These are phyloP conservation scores for Tipula lateralis DNA, from an alignment of 2,888 invertebrate species.

Conservation along the genomic window DNA sequence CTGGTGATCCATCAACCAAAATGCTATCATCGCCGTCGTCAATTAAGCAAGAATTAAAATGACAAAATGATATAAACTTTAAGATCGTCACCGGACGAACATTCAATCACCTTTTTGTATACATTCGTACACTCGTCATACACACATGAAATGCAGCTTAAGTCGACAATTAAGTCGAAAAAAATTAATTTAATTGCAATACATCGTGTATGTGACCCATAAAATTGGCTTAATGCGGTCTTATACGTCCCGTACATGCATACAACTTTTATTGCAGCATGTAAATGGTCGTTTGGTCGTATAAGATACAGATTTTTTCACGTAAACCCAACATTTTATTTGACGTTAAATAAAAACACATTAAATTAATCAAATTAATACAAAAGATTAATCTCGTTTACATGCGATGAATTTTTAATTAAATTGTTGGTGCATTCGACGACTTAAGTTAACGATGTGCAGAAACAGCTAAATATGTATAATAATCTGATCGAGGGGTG, in stretches of 20 bases:
- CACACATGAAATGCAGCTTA: not conserved
- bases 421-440: no score
- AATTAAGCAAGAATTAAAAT: not conserved
- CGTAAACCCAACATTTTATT: not conserved
- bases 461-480: no score
- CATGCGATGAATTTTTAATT: not conserved
- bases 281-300: no score
- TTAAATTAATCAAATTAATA: not conserved
- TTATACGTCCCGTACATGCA: not conserved
- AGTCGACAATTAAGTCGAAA: not conserved
- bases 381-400: not conserved
- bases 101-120: not conserved
- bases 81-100: not conserved
- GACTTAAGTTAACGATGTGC: no score
- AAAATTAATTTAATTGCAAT: not conserved
- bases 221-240: not conserved
- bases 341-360: not conserved
- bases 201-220: not conserved
- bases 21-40: not conserved
- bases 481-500: no score
- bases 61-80: not conserved
- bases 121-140: not conserved
- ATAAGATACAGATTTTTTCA: not conserved
- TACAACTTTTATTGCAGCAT: not conserved
- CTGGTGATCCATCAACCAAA: not conserved